Percentiles rank a stretch among this genome's conserved stretches.
phyloP scores from a whole-genome alignment of 2,888 invertebrate genomes.

The Aporophyla lueneburgensis region DNA sequence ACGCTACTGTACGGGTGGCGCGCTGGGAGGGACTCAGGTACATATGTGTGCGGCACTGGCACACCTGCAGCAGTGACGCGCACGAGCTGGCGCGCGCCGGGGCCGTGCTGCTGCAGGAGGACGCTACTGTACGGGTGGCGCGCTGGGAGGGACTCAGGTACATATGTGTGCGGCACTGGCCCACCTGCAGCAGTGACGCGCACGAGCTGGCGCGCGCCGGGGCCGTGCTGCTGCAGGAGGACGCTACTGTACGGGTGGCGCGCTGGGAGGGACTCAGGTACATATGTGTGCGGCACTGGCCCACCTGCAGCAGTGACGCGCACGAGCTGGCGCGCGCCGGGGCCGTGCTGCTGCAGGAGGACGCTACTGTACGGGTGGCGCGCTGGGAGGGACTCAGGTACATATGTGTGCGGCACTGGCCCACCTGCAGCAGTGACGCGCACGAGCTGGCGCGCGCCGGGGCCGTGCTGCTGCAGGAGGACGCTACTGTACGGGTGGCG shows the following conservation, averaged over 20 bases:
- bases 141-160: conserved; percentile 72
- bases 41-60: neutral
- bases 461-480: conserved; percentile 5
- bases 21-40: conserved; percentile 72
- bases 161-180: neutral
- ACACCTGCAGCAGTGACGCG: conserved; percentile 68
- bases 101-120: conserved; percentile 74
- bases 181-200: too few relatives aligned
- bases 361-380: neutral
- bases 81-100: conserved; percentile 73
- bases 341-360: conserved; percentile 5
- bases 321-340: neutral
- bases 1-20: conserved; percentile 70
- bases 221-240: conserved; percentile 5
- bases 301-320: too few relatives aligned
- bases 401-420: too few relatives aligned
- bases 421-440: too few relatives aligned
- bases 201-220: neutral
- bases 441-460: neutral
- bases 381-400: too few relatives aligned
- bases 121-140: conserved; percentile 70
- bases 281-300: too few relatives aligned
- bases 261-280: too few relatives aligned
- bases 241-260: neutral
- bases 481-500: neutral